phyloP scores from a whole-genome alignment of 2,113 vertebrate genomes.

The Stigmatopora argus region DNA sequence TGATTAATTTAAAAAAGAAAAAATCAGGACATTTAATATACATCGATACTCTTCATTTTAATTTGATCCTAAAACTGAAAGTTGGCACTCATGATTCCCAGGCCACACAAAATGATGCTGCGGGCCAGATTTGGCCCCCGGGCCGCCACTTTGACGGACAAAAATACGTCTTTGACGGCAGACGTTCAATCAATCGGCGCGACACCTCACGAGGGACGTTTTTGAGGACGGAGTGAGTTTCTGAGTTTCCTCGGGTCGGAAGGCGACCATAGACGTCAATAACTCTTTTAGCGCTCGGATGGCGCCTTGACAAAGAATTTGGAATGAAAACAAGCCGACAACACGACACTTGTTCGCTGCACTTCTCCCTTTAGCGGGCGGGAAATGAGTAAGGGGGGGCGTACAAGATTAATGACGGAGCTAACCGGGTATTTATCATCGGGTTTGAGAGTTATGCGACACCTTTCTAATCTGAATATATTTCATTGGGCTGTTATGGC shows the following conservation, averaged over 20 bases:
- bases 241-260: neutral
- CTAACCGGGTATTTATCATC: conserved; percentile 70
- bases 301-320: conserved; percentile 15
- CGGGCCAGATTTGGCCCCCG: no score
- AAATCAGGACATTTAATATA: no score
- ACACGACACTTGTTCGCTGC: conserved; percentile 4
- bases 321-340: conserved; percentile 16
- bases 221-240: conserved; percentile 13
- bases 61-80: no score
- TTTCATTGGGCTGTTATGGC: conserved; percentile 71
- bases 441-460: conserved; percentile 67
- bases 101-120: no score
- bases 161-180: conserved; percentile 4
- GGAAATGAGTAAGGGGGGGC: conserved; percentile 50
- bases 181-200: conserved; percentile 39
- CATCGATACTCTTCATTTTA: no score
- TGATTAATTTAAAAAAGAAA: no score
- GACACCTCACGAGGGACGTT: conserved; percentile 26
- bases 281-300: neutral
- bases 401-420: conserved; percentile 65
- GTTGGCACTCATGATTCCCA: no score
- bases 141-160: no score
- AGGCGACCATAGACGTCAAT: conserved; percentile 8
- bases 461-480: conserved; percentile 75
- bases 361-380: conserved; percentile 13